Percentiles rank a stretch among this genome's conserved stretches.
phyloP scores from a whole-genome alignment of 1,140 invertebrate species.

The Drosophila subpulchrella region DNA sequence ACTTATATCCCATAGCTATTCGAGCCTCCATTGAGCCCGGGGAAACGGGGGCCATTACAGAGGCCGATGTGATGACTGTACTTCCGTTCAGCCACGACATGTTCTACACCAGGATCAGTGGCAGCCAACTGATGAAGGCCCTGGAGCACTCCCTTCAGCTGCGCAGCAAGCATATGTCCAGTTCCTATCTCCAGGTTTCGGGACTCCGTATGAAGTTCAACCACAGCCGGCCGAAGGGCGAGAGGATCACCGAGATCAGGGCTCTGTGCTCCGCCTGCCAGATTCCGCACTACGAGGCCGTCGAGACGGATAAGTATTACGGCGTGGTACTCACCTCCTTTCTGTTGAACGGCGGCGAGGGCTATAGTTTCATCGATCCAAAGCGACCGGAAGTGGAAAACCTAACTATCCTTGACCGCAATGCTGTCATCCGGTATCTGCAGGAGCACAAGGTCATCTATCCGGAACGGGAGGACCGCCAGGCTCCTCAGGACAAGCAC shows the following conservation, averaged over 20 bases:
- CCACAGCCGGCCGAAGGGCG: conserved; percentile 84
- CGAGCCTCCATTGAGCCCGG: conserved; percentile 55
- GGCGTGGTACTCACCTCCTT: conserved; percentile 84
- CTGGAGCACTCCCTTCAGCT: conserved; percentile 86
- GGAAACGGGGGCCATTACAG: conserved; percentile 51
- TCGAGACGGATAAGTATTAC: conserved; percentile 74
- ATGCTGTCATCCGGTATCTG: conserved; percentile 53
- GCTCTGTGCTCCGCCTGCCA: conserved; percentile 86
- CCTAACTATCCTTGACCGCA: conserved; percentile 37
- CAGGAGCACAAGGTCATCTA: conserved; percentile 83
- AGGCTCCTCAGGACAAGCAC: conserved; percentile 47
- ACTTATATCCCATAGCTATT: conserved; percentile 43
- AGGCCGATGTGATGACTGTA: conserved; percentile 80
- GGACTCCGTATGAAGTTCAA: conserved; percentile 86
- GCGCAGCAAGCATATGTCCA: conserved; percentile 84
- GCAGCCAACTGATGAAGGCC: conserved; percentile 74
- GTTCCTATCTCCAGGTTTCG: conserved; percentile 87
- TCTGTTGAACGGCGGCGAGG: conserved; percentile 70
- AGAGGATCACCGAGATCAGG: conserved; percentile 85
- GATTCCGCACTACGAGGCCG: conserved; percentile 69
- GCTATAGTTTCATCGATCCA: conserved; percentile 48
- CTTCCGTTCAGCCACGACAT: conserved; percentile 87
- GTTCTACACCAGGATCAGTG: conserved; percentile 85
- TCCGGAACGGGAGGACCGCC: conserved; percentile 85
- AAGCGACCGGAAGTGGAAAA: not conserved